Conservation (phyloP, 2,888 invertebrate species). For the Chaitophorus viminalis region DNA sequence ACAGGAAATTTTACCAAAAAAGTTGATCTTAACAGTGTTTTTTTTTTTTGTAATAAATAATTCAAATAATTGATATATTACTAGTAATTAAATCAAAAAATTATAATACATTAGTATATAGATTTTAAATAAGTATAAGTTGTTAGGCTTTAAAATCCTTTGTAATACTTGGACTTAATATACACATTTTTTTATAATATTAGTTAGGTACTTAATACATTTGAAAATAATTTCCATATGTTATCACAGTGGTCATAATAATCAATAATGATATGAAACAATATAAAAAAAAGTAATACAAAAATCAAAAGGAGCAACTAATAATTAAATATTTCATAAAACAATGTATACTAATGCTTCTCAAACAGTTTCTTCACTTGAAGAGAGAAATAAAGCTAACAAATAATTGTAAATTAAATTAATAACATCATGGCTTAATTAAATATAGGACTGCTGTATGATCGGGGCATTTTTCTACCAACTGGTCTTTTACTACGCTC, state of each 20-base stretch:
- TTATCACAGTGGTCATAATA: slow-evolving; percentile 55
- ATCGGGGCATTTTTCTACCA: slow-evolving; percentile 73
- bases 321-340: slow-evolving; percentile 16
- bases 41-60: slow-evolving; percentile 34
- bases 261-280: slow-evolving; percentile 47
- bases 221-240: slow-evolving; percentile 56
- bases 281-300: slow-evolving; percentile 37
- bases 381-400: slow-evolving; percentile 19
- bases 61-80: slow-evolving; percentile 11
- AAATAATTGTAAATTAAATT: slow-evolving; percentile 31
- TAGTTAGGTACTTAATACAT: slow-evolving; percentile 47
- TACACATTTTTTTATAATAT: slow-evolving; percentile 21
- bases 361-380: slow-evolving; percentile 27
- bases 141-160: slow-evolving; percentile 44
- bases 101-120: slow-evolving; percentile 4
- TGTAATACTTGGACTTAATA: slow-evolving; percentile 22
- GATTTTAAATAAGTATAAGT: background rate
- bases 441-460: slow-evolving; percentile 73
- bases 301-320: slow-evolving; percentile 15
- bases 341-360: slow-evolving; percentile 18
- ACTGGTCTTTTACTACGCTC: slow-evolving; percentile 68
- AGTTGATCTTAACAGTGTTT: slow-evolving; percentile 21
- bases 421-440: slow-evolving; percentile 63
- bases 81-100: slow-evolving; percentile 15
- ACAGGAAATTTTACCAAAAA: background rate